phyloP scores from a whole-genome alignment of 2,888 invertebrate genomes.

The Argyresthia goedartella region DNA sequence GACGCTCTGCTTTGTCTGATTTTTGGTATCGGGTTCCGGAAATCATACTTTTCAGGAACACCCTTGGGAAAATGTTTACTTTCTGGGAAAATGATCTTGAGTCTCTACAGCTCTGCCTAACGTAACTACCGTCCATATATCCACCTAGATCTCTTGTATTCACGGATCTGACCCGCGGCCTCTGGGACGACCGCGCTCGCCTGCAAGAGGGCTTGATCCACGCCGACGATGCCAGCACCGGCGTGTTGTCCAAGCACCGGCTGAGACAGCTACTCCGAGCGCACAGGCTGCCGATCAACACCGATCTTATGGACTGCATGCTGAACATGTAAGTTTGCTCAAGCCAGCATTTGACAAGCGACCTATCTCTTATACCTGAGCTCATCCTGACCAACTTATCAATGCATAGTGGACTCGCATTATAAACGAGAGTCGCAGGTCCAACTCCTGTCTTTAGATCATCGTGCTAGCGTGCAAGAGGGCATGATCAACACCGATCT shows the following conservation, averaged over 20 bases:
- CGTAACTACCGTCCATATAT: background rate
- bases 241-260: slow-evolving; percentile 69
- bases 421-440: too few relatives aligned
- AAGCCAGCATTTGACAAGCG: slow-evolving; percentile 30
- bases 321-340: slow-evolving; percentile 71
- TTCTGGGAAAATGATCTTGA: too few relatives aligned
- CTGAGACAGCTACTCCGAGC: slow-evolving; percentile 77
- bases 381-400: too few relatives aligned
- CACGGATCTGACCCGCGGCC: slow-evolving; percentile 76
- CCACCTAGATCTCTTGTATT: slow-evolving; percentile 75
- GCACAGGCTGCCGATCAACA: slow-evolving; percentile 76
- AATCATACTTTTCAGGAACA: too few relatives aligned
- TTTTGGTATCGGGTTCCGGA: too few relatives aligned
- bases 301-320: slow-evolving; percentile 77
- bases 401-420: too few relatives aligned
- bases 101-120: background rate
- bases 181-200: slow-evolving; percentile 77
- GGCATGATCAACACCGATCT: too few relatives aligned
- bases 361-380: too few relatives aligned
- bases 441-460: too few relatives aligned
- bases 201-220: slow-evolving; percentile 47
- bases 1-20: too few relatives aligned
- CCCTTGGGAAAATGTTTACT: too few relatives aligned
- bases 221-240: slow-evolving; percentile 56
- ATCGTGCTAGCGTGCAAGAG: too few relatives aligned